Evolutionary conservation across 1,140 invertebrate species (phyloP).

Genomic region (Drosophila arizonae): DNA sequence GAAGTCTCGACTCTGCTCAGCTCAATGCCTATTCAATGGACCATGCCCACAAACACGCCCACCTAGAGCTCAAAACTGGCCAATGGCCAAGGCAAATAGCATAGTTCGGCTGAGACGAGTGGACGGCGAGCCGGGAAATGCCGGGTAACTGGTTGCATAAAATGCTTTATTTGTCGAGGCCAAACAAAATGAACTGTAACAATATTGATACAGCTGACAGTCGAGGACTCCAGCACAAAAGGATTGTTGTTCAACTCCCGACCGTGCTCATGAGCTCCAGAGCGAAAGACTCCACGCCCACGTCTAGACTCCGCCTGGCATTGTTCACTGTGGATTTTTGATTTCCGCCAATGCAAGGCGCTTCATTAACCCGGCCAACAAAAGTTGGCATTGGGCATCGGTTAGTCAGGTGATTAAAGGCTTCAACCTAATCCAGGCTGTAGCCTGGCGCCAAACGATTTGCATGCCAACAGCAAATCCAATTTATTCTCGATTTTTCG

Average conservation of each 20-base stretch:
- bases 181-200: constrained; percentile 80
- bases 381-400: constrained; percentile 43
- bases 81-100: constrained; percentile 48
- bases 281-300: constrained; percentile 3
- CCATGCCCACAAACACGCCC: constrained; percentile 41
- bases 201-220: constrained; percentile 79
- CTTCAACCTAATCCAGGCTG: background rate
- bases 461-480: constrained; percentile 42
- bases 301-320: constrained; percentile 44
- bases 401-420: constrained; percentile 53
- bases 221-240: constrained; percentile 58
- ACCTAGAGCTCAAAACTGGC: constrained; percentile 30
- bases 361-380: constrained; percentile 66
- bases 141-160: constrained; percentile 53
- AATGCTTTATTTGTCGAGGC: constrained; percentile 71
- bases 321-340: constrained; percentile 50
- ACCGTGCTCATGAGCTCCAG: background rate
- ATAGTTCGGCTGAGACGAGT: constrained; percentile 32
- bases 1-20: constrained; percentile 24
- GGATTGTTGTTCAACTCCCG: constrained; percentile 51
- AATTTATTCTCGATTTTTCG: constrained; percentile 39
- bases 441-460: constrained; percentile 16
- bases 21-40: constrained; percentile 51
- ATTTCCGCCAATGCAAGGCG: constrained; percentile 40
- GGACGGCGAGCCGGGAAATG: constrained; percentile 9